These are phyloP conservation scores for Dromius quadrimaculatus DNA, from an alignment of 2,888 invertebrate species.

Conservation along the genomic window DNA sequence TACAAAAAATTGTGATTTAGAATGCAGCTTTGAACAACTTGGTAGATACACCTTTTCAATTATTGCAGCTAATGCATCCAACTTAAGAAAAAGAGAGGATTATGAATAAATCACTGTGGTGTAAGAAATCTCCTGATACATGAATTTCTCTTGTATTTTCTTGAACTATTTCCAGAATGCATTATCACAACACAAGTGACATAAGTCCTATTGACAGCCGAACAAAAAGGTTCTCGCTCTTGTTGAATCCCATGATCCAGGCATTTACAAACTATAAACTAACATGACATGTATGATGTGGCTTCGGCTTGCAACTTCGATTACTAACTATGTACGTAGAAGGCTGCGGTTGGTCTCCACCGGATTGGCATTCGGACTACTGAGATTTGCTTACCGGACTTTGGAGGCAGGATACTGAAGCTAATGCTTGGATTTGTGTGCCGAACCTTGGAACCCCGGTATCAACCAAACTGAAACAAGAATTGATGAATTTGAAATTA, in stretches of 20 bases:
- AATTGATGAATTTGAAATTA: conserved; percentile 19
- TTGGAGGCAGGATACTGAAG: not conserved
- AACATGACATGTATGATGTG: conserved; percentile 50
- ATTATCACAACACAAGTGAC: not conserved
- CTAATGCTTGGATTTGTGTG: conserved; percentile 10
- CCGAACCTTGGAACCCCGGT: not conserved
- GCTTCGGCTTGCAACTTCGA: conserved; percentile 39
- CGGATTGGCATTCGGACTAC: conserved; percentile 5
- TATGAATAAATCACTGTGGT: too few relatives aligned
- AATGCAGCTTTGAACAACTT: too few relatives aligned
- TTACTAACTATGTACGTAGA: conserved; percentile 43
- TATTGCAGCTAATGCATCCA: too few relatives aligned
- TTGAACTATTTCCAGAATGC: conserved; percentile 3
- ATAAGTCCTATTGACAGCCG: conserved; percentile 2
- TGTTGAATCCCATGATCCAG: not conserved
- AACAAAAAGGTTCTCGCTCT: not conserved
- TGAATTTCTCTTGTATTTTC: too few relatives aligned
- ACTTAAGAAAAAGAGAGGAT: too few relatives aligned
- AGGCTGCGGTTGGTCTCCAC: conserved; percentile 8
- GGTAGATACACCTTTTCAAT: too few relatives aligned
- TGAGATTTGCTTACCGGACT: too few relatives aligned
- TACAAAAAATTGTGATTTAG: too few relatives aligned
- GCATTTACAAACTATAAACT: conserved; percentile 46
- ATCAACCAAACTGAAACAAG: not conserved
- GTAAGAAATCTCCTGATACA: too few relatives aligned